Conservation (phyloP, 1,140 invertebrate genomes). For the Calycopis cecrops region DNA sequence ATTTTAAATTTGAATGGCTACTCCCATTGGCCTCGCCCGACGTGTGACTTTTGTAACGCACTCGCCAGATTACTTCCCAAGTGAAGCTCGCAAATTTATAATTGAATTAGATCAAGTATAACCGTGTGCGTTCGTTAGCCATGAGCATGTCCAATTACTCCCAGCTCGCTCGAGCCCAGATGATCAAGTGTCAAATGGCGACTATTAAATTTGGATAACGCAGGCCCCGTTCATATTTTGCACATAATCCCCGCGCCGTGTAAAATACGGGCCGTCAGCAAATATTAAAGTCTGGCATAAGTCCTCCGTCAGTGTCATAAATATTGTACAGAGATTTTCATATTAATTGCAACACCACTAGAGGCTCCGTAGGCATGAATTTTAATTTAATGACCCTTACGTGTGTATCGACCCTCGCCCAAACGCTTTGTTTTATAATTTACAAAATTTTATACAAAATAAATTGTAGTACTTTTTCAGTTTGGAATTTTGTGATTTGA, state of each 20-base stretch:
- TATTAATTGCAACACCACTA: constrained; percentile 63
- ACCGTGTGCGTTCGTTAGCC: too few relatives aligned
- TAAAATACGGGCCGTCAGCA: constrained; percentile 64
- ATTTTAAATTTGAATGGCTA: too few relatives aligned
- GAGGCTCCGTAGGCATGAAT: constrained; percentile 55
- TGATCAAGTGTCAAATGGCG: constrained; percentile 62
- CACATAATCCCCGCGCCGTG: constrained; percentile 58
- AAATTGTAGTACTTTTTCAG: constrained; percentile 7
- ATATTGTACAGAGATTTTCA: constrained; percentile 64
- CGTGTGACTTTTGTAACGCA: too few relatives aligned
- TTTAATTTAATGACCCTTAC: constrained; percentile 51
- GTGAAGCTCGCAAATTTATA: too few relatives aligned
- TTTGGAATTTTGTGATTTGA: too few relatives aligned
- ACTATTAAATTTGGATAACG: constrained; percentile 63
- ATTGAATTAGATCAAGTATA: too few relatives aligned
- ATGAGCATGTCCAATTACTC: too few relatives aligned
- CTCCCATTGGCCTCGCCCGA: too few relatives aligned
- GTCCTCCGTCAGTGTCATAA: constrained; percentile 59
- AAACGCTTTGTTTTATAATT: constrained; percentile 25
- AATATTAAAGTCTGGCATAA: constrained; percentile 65
- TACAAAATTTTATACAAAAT: not conserved
- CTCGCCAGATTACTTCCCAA: too few relatives aligned
- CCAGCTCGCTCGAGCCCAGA: constrained; percentile 36
- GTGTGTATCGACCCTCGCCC: constrained; percentile 27
- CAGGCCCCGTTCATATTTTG: constrained; percentile 59